Evolutionary conservation across 1,140 invertebrate species (phyloP).

Genomic region (Belonocnema kinseyi): DNA sequence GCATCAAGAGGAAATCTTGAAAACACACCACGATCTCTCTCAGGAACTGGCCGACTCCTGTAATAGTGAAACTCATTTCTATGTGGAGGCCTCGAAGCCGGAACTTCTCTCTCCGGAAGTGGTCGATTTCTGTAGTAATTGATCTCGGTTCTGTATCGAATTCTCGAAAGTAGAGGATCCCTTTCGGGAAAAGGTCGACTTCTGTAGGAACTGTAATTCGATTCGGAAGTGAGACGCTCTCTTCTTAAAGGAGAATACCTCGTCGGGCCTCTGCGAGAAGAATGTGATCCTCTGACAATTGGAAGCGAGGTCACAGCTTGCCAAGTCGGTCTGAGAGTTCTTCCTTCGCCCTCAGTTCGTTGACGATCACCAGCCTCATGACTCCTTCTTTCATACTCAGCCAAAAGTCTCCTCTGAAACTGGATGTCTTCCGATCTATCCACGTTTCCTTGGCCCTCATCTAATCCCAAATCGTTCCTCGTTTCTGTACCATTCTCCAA

Average conservation of each 20-base stretch:
- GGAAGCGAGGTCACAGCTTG: neutral
- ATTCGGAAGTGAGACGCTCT: conserved; percentile 39
- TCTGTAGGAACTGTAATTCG: conserved; percentile 21
- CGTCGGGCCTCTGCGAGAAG: conserved; percentile 33
- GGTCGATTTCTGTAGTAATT: conserved; percentile 3
- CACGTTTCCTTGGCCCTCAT: neutral
- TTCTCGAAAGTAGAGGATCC: neutral
- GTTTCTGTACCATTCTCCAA: neutral
- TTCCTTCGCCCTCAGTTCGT: conserved; percentile 2
- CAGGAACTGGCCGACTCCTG: conserved; percentile 37
- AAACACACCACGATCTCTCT: conserved; percentile 7
- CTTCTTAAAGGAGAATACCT: conserved; percentile 36
- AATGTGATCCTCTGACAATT: conserved; percentile 10
- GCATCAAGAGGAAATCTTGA: neutral
- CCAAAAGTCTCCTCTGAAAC: conserved; percentile 1
- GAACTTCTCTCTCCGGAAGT: neutral
- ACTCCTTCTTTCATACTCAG: neutral
- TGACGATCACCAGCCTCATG: neutral
- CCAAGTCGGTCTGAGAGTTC: neutral
- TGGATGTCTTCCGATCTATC: neutral
- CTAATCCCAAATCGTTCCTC: conserved; percentile 31
- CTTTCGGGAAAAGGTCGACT: conserved; percentile 4
- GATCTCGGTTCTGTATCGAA: neutral
- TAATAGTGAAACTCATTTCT: conserved; percentile 39
- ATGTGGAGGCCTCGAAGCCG: neutral